Evolutionary conservation across 2,888 invertebrate species (phyloP).

Genomic region (Volucella inanis): DNA sequence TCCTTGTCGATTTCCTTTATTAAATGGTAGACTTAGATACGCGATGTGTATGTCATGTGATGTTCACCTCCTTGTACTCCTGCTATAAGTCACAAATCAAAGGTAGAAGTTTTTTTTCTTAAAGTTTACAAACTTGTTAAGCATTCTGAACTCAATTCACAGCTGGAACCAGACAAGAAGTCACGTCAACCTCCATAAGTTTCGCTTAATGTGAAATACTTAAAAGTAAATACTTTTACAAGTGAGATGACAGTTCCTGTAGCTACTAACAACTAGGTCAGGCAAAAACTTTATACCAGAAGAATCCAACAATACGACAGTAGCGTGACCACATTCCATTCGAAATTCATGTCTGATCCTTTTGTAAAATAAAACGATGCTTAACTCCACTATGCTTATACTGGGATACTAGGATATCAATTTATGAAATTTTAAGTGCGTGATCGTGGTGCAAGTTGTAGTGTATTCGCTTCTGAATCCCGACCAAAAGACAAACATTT

Average conservation of each 20-base stretch:
- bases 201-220: slow-evolving; percentile 37
- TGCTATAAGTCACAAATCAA: slow-evolving; percentile 6
- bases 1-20: too few species aligned
- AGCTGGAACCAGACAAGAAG: slow-evolving; percentile 61
- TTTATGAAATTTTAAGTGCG: too few species aligned
- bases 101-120: slow-evolving; percentile 28
- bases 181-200: slow-evolving; percentile 58
- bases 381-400: too few species aligned
- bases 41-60: too few species aligned
- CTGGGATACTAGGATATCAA: too few species aligned
- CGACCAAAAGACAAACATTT: too few species aligned
- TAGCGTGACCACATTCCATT: slow-evolving; percentile 65
- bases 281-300: slow-evolving; percentile 25
- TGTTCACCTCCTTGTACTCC: too few species aligned
- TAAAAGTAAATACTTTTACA: slow-evolving; percentile 52
- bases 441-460: too few species aligned
- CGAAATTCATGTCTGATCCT: slow-evolving; percentile 28
- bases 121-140: slow-evolving; percentile 45
- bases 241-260: slow-evolving; percentile 61
- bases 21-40: too few species aligned
- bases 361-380: slow-evolving; percentile 26
- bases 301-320: slow-evolving; percentile 19
- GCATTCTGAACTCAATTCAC: slow-evolving; percentile 54
- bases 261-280: slow-evolving; percentile 62
- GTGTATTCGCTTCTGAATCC: too few species aligned